These are phyloP conservation scores for Butorides virescens DNA, from an alignment of 2,113 vertebrate species.

Conservation along the genomic window DNA sequence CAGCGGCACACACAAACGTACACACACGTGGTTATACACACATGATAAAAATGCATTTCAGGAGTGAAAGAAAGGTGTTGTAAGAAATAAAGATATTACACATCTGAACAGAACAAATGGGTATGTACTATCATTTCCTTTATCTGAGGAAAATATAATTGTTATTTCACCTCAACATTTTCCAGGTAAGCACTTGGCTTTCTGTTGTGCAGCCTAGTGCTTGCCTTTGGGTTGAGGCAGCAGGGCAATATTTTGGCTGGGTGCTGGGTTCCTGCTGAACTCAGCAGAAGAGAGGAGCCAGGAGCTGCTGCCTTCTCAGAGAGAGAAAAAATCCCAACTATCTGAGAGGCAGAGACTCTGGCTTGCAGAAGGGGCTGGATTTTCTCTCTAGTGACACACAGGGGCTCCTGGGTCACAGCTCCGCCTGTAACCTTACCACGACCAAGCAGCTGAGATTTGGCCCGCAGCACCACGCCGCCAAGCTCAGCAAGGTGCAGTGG, in stretches of 20 bases:
- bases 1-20: background rate
- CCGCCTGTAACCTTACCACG: rapidly evolving
- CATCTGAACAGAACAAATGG: background rate
- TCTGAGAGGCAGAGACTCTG: background rate
- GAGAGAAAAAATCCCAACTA: background rate
- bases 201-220: background rate
- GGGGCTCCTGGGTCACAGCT: background rate
- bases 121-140: background rate
- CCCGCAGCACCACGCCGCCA: rapidly evolving
- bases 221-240: background rate
- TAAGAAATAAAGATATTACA: background rate
- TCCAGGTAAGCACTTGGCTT: background rate
- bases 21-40: rapidly evolving
- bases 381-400: background rate
- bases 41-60: background rate
- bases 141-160: background rate
- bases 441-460: rapidly evolving
- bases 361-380: background rate
- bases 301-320: background rate
- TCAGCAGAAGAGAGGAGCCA: background rate
- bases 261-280: background rate
- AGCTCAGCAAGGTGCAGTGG: background rate
- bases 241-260: background rate
- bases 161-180: background rate
- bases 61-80: background rate